Evolutionary conservation across 64 coral and sea anemone species (phyloP).

Genomic region (Stichodactyla helianthus): DNA sequence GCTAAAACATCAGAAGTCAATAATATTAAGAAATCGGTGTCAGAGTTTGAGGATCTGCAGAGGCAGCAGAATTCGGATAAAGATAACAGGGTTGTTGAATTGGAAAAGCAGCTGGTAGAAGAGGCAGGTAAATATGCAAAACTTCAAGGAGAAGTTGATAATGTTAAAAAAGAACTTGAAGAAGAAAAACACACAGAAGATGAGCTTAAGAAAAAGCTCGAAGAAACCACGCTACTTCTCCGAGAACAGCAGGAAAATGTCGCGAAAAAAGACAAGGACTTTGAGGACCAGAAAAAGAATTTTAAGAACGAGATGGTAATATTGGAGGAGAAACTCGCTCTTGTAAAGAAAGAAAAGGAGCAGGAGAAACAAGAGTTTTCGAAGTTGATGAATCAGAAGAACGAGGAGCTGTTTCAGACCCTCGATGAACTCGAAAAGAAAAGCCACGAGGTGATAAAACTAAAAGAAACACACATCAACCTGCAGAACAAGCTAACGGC

Average conservation of each 20-base stretch:
- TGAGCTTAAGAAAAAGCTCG: constrained; percentile 33
- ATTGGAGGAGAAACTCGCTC: constrained; percentile 11
- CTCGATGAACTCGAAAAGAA: constrained; percentile 47
- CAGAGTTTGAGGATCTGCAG: constrained; percentile 41
- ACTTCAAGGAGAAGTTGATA: constrained; percentile 46
- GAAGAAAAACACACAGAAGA: constrained; percentile 51
- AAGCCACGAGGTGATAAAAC: constrained; percentile 44
- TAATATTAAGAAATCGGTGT: constrained; percentile 44
- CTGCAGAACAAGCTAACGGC: constrained; percentile 46
- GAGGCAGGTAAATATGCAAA: constrained; percentile 36
- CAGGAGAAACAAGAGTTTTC: constrained; percentile 36
- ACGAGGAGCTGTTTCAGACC: constrained; percentile 25
- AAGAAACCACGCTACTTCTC: constrained; percentile 29
- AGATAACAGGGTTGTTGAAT: constrained; percentile 42
- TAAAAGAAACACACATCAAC: constrained; percentile 49
- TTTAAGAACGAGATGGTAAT: constrained; percentile 2
- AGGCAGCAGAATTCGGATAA: constrained; percentile 41
- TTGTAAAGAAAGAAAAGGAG: constrained; percentile 53
- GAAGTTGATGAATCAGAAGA: constrained; percentile 50
- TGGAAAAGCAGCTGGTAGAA: constrained; percentile 41
- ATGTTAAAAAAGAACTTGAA: constrained; percentile 31
- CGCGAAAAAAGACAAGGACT: constrained; percentile 19
- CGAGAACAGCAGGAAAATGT: constrained; percentile 44
- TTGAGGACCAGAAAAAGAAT: constrained; percentile 21
- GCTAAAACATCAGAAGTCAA: constrained; percentile 49